Conservation (phyloP, 2,797 vertebrate species). For the Leptodactylus fallax region DNA sequence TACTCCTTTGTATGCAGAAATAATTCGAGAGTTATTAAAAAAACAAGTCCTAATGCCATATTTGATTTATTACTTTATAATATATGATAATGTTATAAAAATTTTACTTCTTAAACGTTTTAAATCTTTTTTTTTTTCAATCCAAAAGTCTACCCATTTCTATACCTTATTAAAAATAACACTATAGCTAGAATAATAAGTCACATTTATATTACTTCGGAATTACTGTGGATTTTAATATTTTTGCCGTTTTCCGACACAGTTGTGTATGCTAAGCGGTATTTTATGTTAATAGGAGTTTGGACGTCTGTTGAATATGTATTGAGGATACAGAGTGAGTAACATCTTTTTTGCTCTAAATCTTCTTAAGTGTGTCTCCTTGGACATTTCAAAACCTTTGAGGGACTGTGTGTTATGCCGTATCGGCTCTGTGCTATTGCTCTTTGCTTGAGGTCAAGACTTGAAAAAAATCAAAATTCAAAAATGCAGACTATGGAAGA, state of each 20-base stretch:
- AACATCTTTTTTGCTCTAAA: background rate
- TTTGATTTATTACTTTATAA: background rate
- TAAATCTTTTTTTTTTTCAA: background rate
- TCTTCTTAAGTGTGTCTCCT: background rate
- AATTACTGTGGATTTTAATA: constrained; percentile 1
- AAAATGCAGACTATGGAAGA: background rate
- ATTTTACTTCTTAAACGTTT: background rate
- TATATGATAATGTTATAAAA: background rate
- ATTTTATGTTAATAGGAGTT: background rate
- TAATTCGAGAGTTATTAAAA: too few relatives aligned
- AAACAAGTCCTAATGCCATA: background rate
- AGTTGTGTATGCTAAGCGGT: background rate
- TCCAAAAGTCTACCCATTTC: background rate
- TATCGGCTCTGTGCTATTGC: background rate
- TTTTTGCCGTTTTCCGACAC: background rate
- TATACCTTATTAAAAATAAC: background rate
- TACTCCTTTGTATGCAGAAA: too few relatives aligned
- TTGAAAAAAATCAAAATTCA: background rate
- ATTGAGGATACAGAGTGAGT: background rate
- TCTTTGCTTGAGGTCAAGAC: background rate
- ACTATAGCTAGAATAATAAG: background rate
- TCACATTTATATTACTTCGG: background rate
- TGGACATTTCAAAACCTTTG: background rate
- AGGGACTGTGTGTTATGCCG: background rate
- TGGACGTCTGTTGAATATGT: background rate